A percentile compares a stretch with the other conserved stretches of the same genome.
Evolutionary conservation across 1,140 invertebrate species (phyloP).

Genomic region (Wasmannia auropunctata): DNA sequence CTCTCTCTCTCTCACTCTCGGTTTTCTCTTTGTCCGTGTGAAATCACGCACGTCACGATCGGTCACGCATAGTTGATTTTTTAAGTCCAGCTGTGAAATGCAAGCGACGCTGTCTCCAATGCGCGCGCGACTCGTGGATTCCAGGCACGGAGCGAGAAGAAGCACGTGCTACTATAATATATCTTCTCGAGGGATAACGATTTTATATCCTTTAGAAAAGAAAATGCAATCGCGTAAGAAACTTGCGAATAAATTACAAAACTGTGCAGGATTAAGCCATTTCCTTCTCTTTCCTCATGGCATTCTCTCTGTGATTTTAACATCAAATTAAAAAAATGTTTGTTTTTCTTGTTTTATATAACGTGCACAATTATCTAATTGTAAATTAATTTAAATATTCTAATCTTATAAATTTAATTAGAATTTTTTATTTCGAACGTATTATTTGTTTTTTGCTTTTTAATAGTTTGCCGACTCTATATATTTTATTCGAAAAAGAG

Average conservation of each 20-base stretch:
- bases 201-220: neutral
- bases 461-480: neutral
- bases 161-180: neutral
- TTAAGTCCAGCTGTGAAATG: slow-evolving; percentile 52
- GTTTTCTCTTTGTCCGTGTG: slow-evolving; percentile 48
- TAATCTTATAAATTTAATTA: neutral
- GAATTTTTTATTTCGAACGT: neutral
- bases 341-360: neutral
- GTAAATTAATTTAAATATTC: neutral
- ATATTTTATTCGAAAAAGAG: neutral
- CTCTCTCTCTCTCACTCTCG: slow-evolving; percentile 13
- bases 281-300: neutral
- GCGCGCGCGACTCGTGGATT: neutral
- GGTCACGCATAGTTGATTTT: slow-evolving; percentile 64
- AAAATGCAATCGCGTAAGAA: neutral
- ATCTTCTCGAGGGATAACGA: neutral
- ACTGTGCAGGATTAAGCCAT: neutral
- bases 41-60: slow-evolving; percentile 60
- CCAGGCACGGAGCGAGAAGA: slow-evolving; percentile 2
- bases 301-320: neutral
- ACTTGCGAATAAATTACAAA: slow-evolving; percentile 2
- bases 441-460: neutral
- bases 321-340: neutral
- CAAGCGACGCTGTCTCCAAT: slow-evolving; percentile 12
- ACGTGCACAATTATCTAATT: neutral